phyloP scores from a whole-genome alignment of 2,113 vertebrate genomes.

The Arothron firmamentum region DNA sequence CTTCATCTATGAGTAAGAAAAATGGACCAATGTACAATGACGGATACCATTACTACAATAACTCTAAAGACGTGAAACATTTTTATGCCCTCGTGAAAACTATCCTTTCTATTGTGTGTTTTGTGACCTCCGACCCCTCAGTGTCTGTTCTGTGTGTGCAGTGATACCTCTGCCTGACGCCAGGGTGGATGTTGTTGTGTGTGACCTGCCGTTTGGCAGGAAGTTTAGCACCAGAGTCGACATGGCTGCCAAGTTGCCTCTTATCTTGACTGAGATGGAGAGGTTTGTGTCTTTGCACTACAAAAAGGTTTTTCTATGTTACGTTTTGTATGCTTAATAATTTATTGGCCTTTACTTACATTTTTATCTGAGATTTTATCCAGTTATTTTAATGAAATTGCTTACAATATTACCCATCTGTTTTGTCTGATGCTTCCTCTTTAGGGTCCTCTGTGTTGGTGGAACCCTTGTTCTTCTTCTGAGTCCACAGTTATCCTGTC shows the following conservation, averaged over 20 bases:
- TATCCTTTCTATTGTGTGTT: constrained; percentile 1
- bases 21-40: too few relatives aligned
- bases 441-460: constrained; percentile 79
- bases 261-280: constrained; percentile 84
- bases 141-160: constrained; percentile 49
- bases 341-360: not conserved
- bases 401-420: not conserved
- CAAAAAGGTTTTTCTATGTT: constrained; percentile 1
- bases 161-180: constrained; percentile 78
- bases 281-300: constrained; percentile 71
- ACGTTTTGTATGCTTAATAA: not conserved
- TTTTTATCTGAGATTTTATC: not conserved
- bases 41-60: too few relatives aligned
- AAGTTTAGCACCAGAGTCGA: constrained; percentile 82
- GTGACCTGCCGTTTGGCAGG: constrained; percentile 90
- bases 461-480: constrained; percentile 82
- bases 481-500: constrained; percentile 74
- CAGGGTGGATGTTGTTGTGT: constrained; percentile 81
- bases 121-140: constrained; percentile 30
- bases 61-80: not conserved
- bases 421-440: constrained; percentile 13
- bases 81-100: too few relatives aligned
- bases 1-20: constrained; percentile 80
- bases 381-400: not conserved
- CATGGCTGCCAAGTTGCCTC: constrained; percentile 69